Conservation (phyloP, 2,888 invertebrate species). For the Aspidapion aeneum region DNA sequence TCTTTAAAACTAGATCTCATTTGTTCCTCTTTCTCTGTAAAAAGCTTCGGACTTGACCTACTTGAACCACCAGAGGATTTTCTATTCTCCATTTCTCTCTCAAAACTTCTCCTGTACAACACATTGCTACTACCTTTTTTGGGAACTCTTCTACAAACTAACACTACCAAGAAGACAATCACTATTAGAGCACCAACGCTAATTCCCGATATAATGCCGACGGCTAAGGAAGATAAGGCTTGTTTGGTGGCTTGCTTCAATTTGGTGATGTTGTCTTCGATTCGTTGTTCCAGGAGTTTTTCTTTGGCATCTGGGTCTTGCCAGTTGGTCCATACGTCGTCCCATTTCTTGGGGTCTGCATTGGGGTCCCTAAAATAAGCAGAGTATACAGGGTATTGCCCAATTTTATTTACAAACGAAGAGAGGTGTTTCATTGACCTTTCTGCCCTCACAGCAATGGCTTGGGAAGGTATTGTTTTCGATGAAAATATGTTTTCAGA, state of each 20-base stretch:
- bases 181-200: constrained; percentile 38
- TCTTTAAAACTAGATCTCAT: constrained; percentile 31
- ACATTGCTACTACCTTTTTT: constrained; percentile 20
- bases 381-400: no score
- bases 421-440: no score
- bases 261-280: constrained; percentile 20
- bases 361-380: no score
- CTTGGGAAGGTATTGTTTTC: no score
- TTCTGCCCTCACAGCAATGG: no score
- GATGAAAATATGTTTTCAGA: no score
- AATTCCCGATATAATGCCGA: constrained; percentile 39
- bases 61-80: no score
- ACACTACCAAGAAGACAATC: constrained; percentile 31
- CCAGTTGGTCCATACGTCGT: constrained; percentile 59
- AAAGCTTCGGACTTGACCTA: constrained; percentile 25
- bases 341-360: constrained; percentile 53
- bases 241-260: constrained; percentile 31
- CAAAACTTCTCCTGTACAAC: constrained; percentile 12
- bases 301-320: constrained; percentile 49
- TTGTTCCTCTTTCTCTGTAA: constrained; percentile 35
- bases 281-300: not conserved
- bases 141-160: constrained; percentile 24
- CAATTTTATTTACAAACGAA: no score
- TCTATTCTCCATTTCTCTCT: constrained; percentile 24
- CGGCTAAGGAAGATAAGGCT: constrained; percentile 37